A percentile compares a stretch with the other conserved stretches of the same genome.
Conservation (phyloP, 2,113 vertebrate species). For the Regulus satrapa region DNA sequence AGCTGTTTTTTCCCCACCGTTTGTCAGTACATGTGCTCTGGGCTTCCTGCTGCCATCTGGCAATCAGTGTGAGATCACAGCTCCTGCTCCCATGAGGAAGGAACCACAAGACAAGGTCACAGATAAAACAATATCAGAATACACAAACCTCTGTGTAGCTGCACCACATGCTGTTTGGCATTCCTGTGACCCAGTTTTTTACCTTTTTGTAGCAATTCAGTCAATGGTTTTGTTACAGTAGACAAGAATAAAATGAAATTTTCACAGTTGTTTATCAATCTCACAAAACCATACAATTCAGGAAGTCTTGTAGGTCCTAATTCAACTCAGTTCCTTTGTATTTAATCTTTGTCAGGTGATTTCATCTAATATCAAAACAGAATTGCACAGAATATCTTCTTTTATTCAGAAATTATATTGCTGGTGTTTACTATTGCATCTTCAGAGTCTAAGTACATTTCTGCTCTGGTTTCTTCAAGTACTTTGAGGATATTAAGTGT, state of each 20-base stretch:
- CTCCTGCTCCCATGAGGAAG: neutral
- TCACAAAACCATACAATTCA: neutral
- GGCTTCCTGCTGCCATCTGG: constrained; percentile 26
- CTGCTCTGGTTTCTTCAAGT: neutral
- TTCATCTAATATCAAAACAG: neutral
- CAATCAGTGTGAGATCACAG: constrained; percentile 38
- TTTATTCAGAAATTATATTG: neutral
- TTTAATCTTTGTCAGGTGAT: neutral
- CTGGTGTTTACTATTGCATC: neutral
- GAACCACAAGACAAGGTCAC: constrained; percentile 38
- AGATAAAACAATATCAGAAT: constrained; percentile 16
- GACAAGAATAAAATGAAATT: neutral
- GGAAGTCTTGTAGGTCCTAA: neutral
- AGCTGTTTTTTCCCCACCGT: neutral
- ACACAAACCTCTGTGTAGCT: neutral
- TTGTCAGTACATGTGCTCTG: neutral
- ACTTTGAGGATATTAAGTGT: neutral
- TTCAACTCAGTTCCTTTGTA: neutral
- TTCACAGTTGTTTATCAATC: neutral
- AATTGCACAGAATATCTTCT: neutral
- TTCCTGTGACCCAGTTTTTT: neutral
- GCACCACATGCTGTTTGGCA: neutral
- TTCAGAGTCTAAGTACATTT: neutral
- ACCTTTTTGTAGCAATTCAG: neutral
- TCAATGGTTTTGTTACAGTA: neutral